Conservation (phyloP, 2,888 invertebrate species). For the Sacculina carcini region DNA sequence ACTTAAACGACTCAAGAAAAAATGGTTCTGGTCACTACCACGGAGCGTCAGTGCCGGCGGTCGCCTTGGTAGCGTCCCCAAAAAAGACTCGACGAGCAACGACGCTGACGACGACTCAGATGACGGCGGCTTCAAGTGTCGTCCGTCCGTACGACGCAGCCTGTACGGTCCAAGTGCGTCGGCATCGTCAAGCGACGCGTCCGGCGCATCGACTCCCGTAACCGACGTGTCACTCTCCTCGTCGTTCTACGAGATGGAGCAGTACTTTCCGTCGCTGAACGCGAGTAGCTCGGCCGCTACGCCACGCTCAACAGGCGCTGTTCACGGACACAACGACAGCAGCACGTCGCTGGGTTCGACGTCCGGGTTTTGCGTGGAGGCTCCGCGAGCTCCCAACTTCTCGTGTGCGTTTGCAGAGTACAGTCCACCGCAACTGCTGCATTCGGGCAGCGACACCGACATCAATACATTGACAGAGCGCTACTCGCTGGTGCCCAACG, state of each 20-base stretch:
- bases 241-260: slow-evolving; percentile 1
- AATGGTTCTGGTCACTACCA: slow-evolving; percentile 14
- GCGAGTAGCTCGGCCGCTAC: neutral
- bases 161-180: too few species aligned
- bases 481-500: too few species aligned
- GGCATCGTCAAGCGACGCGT: slow-evolving; percentile 7
- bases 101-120: slow-evolving; percentile 12
- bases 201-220: neutral
- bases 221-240: neutral
- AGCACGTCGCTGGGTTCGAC: neutral
- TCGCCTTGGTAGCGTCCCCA: too few species aligned
- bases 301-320: neutral
- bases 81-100: too few species aligned
- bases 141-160: too few species aligned
- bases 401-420: neutral
- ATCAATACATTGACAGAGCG: too few species aligned
- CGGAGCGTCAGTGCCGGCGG: neutral
- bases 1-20: slow-evolving; percentile 13
- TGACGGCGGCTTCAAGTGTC: slow-evolving; percentile 12
- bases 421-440: neutral
- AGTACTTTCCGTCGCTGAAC: neutral
- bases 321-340: too few species aligned
- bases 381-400: neutral
- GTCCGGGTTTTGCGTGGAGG: neutral
- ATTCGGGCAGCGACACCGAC: too few species aligned